Evolutionary conservation across 2,113 vertebrate species (phyloP).

Genomic region (Leptobrachium leishanense): DNA sequence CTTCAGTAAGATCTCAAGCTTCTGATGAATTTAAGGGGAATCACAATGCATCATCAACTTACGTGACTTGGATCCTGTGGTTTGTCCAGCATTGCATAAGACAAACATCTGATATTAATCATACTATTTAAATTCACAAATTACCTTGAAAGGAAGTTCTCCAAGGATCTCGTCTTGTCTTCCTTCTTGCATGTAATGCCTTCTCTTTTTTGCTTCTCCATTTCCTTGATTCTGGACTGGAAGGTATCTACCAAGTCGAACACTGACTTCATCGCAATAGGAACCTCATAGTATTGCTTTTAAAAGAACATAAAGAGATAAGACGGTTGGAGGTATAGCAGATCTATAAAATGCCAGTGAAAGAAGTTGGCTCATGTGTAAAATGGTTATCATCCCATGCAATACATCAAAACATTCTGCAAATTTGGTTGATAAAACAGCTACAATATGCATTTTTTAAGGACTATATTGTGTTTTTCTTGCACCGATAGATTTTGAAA

Average conservation of each 20-base stretch:
- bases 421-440: no score
- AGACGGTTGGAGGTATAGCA: background rate
- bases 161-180: constrained; percentile 92
- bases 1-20: no score
- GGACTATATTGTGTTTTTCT: background rate
- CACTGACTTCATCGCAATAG: constrained; percentile 94
- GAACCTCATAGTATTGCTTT: constrained; percentile 96
- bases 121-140: background rate
- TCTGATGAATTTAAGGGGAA: no score
- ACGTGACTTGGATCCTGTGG: no score
- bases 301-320: constrained; percentile 16
- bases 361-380: no score
- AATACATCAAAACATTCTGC: no score
- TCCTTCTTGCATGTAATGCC: constrained; percentile 90
- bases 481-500: background rate
- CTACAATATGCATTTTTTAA: background rate
- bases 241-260: constrained; percentile 94
- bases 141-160: constrained; percentile 96
- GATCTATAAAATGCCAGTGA: no score
- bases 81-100: no score
- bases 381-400: no score
- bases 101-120: no score
- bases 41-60: no score
- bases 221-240: constrained; percentile 92
- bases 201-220: constrained; percentile 96